These are phyloP conservation scores for Leptogaster cylindrica DNA, from an alignment of 2,888 invertebrate genomes.

Conservation along the genomic window DNA sequence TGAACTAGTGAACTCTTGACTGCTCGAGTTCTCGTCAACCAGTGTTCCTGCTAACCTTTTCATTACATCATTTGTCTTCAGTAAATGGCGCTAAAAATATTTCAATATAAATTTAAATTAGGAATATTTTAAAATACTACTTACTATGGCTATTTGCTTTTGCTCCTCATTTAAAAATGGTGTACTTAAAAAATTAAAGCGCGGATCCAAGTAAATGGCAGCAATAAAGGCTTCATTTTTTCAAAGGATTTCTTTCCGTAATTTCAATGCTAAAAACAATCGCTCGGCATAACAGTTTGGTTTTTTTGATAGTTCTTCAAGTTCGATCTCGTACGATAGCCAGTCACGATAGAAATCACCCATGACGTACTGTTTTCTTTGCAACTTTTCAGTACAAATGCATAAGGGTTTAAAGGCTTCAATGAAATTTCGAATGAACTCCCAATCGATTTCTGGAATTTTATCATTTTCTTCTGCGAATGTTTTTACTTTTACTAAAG, in stretches of 20 bases:
- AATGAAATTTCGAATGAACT: slow-evolving; percentile 1
- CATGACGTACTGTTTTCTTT: not conserved
- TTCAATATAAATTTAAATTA: not conserved
- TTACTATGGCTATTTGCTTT: too few species aligned
- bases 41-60: not conserved
- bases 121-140: not conserved
- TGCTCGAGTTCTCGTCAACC: not conserved
- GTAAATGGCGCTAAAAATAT: slow-evolving; percentile 6
- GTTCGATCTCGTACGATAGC: too few species aligned
- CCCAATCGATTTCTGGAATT: slow-evolving; percentile 1
- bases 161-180: not conserved
- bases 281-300: not conserved
- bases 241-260: not conserved
- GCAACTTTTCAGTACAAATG: not conserved
- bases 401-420: slow-evolving; percentile 5
- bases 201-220: slow-evolving; percentile 18
- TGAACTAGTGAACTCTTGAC: not conserved
- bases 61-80: slow-evolving; percentile 2
- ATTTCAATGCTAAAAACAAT: not conserved
- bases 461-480: not conserved
- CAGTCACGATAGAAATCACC: slow-evolving; percentile 11
- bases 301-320: not conserved
- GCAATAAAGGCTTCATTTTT: slow-evolving; percentile 12
- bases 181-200: slow-evolving; percentile 19
- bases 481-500: not conserved